These are phyloP conservation scores for Discoglossus pictus DNA, from an alignment of 2,797 vertebrate species.

Conservation along the genomic window DNA sequence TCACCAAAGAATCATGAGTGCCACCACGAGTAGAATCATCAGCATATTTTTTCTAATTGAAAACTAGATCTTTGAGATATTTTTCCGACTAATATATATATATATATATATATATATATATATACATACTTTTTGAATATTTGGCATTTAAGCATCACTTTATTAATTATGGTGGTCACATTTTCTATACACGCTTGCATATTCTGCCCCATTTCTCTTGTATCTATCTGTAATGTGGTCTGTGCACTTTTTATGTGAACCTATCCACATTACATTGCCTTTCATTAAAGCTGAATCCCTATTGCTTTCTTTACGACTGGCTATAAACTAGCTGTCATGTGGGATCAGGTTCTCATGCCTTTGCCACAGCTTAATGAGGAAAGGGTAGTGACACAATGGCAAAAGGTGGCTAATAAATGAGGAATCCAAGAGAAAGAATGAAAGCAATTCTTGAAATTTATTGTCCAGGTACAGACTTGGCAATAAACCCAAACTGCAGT, in stretches of 20 bases:
- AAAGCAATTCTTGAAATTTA: neutral
- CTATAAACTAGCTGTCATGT: slow-evolving; percentile 17
- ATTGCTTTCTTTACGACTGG: slow-evolving; percentile 7
- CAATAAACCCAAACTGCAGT: neutral
- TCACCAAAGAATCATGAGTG: too few species aligned
- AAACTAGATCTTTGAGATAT: too few species aligned
- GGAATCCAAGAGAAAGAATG: slow-evolving; percentile 2
- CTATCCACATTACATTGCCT: neutral
- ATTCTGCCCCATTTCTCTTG: neutral
- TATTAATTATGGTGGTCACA: too few species aligned
- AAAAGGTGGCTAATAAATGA: slow-evolving; percentile 1
- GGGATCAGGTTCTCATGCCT: slow-evolving; percentile 4
- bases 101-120: too few species aligned
- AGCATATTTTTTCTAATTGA: too few species aligned
- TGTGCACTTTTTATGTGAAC: neutral
- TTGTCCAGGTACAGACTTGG: neutral
- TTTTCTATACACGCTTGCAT: too few species aligned
- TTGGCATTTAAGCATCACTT: too few species aligned
- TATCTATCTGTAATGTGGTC: neutral
- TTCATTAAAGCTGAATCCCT: slow-evolving; percentile 14
- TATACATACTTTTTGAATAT: too few species aligned
- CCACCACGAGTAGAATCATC: too few species aligned
- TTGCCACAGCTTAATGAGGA: slow-evolving; percentile 9
- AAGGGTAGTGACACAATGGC: neutral
- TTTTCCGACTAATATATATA: too few species aligned